These are phyloP conservation scores for Colostygia pectinataria DNA, from an alignment of 2,888 invertebrate genomes.

Conservation along the genomic window DNA sequence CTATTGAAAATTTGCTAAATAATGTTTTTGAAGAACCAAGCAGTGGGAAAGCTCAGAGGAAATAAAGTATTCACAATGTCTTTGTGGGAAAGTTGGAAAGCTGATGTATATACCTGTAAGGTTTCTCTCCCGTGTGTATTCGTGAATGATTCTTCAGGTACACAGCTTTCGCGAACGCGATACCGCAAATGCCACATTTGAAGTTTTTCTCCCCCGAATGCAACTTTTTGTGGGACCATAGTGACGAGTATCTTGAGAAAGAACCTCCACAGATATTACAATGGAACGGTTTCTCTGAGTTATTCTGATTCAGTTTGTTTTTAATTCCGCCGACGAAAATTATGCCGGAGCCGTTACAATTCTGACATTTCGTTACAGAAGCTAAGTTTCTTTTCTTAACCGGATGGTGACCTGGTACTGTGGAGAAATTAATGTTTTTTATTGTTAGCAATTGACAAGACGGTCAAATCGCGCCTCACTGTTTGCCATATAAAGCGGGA, in stretches of 20 bases:
- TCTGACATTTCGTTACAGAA: constrained; percentile 93
- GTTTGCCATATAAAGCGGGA: too few species aligned
- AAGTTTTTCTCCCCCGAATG: constrained; percentile 93
- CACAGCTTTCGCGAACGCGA: constrained; percentile 95
- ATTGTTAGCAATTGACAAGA: too few species aligned
- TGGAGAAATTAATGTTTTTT: constrained; percentile 9
- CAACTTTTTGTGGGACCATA: constrained; percentile 94
- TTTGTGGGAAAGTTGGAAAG: too few species aligned
- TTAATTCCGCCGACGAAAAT: constrained; percentile 89
- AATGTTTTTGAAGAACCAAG: too few species aligned
- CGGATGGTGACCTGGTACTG: constrained; percentile 86
- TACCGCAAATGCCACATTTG: constrained; percentile 93
- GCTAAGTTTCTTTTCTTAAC: constrained; percentile 92
- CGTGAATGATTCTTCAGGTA: constrained; percentile 94
- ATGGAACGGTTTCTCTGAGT: constrained; percentile 91
- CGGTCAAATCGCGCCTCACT: too few species aligned
- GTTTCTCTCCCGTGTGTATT: constrained; percentile 90
- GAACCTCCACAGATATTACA: constrained; percentile 94
- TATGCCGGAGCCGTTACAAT: constrained; percentile 94
- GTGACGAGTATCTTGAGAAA: constrained; percentile 92
- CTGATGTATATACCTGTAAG: constrained; percentile 79
- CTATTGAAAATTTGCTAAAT: too few species aligned
- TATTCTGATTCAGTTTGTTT: constrained; percentile 82
- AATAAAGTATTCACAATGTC: too few species aligned
- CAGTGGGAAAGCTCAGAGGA: too few species aligned